Conservation (phyloP, 1,140 invertebrate species). For the Yoshiicerus persimilis region DNA sequence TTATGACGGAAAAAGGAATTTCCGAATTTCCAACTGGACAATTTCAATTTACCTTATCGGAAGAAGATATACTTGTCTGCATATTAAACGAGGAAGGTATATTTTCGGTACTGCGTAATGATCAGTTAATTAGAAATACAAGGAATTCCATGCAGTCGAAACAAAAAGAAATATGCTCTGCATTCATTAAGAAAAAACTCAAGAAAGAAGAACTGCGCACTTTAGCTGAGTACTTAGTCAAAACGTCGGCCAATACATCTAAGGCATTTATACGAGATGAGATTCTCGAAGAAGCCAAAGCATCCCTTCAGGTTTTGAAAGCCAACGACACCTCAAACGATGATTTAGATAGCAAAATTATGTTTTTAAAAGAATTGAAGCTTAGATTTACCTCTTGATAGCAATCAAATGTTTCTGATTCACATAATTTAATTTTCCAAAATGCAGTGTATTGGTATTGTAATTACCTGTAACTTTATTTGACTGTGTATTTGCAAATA, state of each 20-base stretch:
- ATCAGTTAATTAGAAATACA: not conserved
- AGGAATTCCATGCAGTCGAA: not conserved
- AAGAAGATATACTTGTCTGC: not conserved
- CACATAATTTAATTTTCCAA: too few species aligned
- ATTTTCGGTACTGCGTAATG: not conserved
- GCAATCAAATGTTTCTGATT: too few species aligned
- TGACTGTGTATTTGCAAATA: too few species aligned
- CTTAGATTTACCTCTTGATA: not conserved
- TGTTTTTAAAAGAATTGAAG: not conserved
- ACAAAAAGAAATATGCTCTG: not conserved
- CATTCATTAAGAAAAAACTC: not conserved
- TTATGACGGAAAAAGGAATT: not conserved
- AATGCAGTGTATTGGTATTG: too few species aligned
- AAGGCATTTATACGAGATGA: not conserved
- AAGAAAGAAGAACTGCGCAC: not conserved
- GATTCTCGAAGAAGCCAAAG: not conserved
- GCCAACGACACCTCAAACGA: not conserved
- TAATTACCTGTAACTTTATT: too few species aligned
- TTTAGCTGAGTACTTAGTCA: not conserved
- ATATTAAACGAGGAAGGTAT: not conserved
- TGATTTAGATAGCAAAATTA: not conserved
- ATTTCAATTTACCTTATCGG: not conserved
- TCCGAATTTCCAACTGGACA: not conserved
- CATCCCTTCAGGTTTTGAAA: not conserved
- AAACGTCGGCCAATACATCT: not conserved